Evolutionary conservation across 2,797 vertebrate genomes (phyloP), one percentile per base, ranked within the genome.

Genomic region (Luscinia luscinia): DNA sequence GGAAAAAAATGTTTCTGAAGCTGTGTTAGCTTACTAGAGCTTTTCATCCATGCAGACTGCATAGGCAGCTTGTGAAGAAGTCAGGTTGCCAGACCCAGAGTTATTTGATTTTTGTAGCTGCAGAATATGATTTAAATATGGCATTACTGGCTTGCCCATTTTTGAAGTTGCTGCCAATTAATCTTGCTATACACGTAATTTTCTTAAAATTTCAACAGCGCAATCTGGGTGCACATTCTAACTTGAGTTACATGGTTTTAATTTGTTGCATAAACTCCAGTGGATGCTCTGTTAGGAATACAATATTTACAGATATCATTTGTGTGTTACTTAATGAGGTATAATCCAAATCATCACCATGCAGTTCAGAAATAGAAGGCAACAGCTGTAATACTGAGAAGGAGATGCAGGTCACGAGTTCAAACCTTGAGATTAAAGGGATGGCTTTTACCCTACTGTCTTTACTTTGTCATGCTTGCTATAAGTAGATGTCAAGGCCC

Each of bases 381-480:
- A 94, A 63, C 87, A 93, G 87, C 89, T 84, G 77, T 87, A 89
- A 88, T 66, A 48, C 59, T 52, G 59, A 91, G 91, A 30, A 59
- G 68, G 58, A 89, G 94, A 55, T 76, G 57, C 74, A 90, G 84
- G 93, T 95, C 88, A 90, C 5, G 6, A 90, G 90, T 95, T 95
- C 90, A 94, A 48, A 94, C 41, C 63, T 6, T 49, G 77, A 90
- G 92, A 94, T 95, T 93, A 90, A 93, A 95, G 54, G 81, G 74
- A 73, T 93, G 69, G 90, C 76, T 96, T 94, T 90, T 92, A 74
- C 82, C 79, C 59, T 81, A 59, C 78, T 80, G 61, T 80, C 89
- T 91, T 94, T 76, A 90, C 72, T 94, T 94, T 86, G 66, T 91
- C 69, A 66, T 93, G 73, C 66, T 90, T 91, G 46, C 85, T 93